phyloP scores from a whole-genome alignment of 2,888 invertebrate species.

The Halocaridina rubra region DNA sequence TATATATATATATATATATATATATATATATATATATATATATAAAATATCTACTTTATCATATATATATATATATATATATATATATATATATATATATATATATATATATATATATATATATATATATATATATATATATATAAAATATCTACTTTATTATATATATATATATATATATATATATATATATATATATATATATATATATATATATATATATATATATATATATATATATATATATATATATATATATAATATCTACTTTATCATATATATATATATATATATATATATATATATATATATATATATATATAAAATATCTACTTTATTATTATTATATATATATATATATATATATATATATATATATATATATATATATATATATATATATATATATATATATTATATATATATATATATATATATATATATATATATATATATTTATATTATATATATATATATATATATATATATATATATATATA shows the following conservation, averaged over 20 bases:
- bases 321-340: not conserved
- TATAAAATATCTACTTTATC: not conserved
- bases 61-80: slow-evolving; percentile 8
- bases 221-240: slow-evolving; percentile 1
- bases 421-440: not conserved
- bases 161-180: not conserved
- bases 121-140: slow-evolving; percentile 8
- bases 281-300: not conserved
- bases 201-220: slow-evolving; percentile 8
- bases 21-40: not conserved
- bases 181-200: not conserved
- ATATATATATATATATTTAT: not conserved
- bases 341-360: not conserved
- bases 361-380: not conserved
- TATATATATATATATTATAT: not conserved
- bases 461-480: not conserved
- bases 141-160: not conserved
- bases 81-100: slow-evolving; percentile 4
- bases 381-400: slow-evolving; percentile 5
- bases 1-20: not conserved
- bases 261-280: not conserved
- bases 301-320: slow-evolving; percentile 6
- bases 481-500: not conserved
- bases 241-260: slow-evolving; percentile 1
- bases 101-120: not conserved